phyloP scores from a whole-genome alignment of 2,113 vertebrate species.

The Sinocyclocheilus grahami region DNA sequence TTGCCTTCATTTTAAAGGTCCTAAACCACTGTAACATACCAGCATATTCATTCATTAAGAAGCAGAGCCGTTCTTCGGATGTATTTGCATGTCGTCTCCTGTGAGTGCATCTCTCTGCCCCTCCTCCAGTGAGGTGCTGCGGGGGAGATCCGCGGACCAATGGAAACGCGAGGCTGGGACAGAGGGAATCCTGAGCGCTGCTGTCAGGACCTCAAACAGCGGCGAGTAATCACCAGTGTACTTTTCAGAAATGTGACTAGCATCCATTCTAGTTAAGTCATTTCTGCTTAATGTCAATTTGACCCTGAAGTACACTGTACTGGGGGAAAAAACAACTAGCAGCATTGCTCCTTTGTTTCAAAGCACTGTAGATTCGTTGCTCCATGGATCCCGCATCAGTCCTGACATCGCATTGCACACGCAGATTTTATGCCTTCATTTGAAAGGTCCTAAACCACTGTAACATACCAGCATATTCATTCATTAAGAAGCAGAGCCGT shows the following conservation, averaged over 20 bases:
- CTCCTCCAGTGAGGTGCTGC: constrained; percentile 64
- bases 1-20: background rate
- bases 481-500: background rate
- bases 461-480: background rate
- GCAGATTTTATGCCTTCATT: background rate
- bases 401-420: background rate
- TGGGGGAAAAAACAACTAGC: background rate
- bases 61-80: background rate
- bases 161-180: constrained; percentile 64
- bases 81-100: background rate
- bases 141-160: constrained; percentile 69
- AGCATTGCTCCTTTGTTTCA: background rate
- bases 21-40: background rate
- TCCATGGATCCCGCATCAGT: background rate
- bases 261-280: too few species aligned
- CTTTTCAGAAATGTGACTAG: too few species aligned
- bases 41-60: background rate
- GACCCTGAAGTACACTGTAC: too few species aligned
- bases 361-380: background rate
- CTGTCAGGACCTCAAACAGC: constrained; percentile 51
- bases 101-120: constrained; percentile 51
- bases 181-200: constrained; percentile 65
- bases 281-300: too few species aligned
- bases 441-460: background rate
- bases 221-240: constrained; percentile 39